Base-by-base conservation (phyloP, 2,113 vertebrate genomes). In the Xyrauchen texanus region DNA sequence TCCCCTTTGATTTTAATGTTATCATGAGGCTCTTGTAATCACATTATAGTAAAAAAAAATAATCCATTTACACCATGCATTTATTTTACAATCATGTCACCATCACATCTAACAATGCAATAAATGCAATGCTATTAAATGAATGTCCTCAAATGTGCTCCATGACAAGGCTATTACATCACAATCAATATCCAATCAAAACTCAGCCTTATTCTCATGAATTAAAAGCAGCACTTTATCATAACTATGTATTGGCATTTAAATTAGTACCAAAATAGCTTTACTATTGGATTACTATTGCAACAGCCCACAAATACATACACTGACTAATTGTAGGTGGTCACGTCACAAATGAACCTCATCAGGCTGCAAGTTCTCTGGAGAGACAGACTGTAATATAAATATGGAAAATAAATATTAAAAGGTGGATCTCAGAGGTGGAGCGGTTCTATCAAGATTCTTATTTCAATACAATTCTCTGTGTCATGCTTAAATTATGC, bases 381-480 rank as follows among this genome's bases (percentile, higher is more conserved):
- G 9, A 49, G n/a, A 62, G 58, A 74, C 1, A 7, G 15, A 62
- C 45, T 49, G 58, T 16, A 47, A 15, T 73, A 62, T 61, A 21
- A 61, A 74, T 74, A 34, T 34, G n/a, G 62, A 62, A 74, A 61
- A 7, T 6, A 51, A 15, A 15, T 21, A 62, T 51, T 74, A 62
- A 74, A 74, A 74, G 71, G 71, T 74, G 58, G 11, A 74, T 34
- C 46, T 46, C 71, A 74, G 58, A 15, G 13, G 15, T 34, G 58
- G 45, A 74, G 58, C 71, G 21, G n/a, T 13, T 47, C 45, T 62
- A 51, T 34, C 71, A 45, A 46, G 55, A 47, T 72, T 72, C 9
- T 46, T 72, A 72, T 74, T 74, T 74, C 71, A 45, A 61, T 74
- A 74, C n/a, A 74, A 74, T 74, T 74, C 16, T 74, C 46, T 58